These are phyloP conservation scores for Teinopalpus imperialis DNA, from an alignment of 2,888 invertebrate species.

Conservation along the genomic window DNA sequence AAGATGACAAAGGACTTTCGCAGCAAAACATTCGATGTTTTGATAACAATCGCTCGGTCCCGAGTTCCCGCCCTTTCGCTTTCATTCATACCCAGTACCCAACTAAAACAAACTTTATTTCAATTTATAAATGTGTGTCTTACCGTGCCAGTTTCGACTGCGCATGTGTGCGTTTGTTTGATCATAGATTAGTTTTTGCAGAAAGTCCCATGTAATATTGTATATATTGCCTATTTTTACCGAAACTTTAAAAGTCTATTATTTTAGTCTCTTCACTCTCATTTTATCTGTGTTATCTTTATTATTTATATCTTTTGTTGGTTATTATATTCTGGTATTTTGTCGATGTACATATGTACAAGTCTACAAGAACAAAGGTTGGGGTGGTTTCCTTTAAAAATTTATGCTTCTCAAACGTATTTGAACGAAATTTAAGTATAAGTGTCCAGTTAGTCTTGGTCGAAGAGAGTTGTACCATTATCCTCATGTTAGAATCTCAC, in stretches of 20 bases:
- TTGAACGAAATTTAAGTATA: too few species aligned
- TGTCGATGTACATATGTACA: too few species aligned
- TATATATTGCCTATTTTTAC: slow-evolving; percentile 26
- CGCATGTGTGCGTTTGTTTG: slow-evolving; percentile 63
- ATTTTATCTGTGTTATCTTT: too few species aligned
- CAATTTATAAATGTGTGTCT: slow-evolving; percentile 73
- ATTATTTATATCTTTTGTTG: too few species aligned
- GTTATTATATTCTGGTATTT: too few species aligned
- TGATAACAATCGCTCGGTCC: slow-evolving; percentile 58
- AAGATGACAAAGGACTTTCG: slow-evolving; percentile 18
- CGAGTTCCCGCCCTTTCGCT: slow-evolving; percentile 58
- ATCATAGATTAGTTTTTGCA: slow-evolving; percentile 46
- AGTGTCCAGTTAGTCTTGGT: too few species aligned
- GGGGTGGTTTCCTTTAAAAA: too few species aligned
- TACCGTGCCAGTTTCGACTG: slow-evolving; percentile 45
- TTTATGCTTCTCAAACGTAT: too few species aligned
- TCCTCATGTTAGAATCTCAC: too few species aligned
- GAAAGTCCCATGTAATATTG: slow-evolving; percentile 23
- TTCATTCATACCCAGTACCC: slow-evolving; percentile 76
- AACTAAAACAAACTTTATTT: slow-evolving; percentile 82
- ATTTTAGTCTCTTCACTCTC: too few species aligned
- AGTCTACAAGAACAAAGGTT: too few species aligned
- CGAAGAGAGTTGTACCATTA: too few species aligned
- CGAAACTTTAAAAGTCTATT: slow-evolving; percentile 26
- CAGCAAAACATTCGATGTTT: slow-evolving; percentile 43